Evolutionary conservation across 2,113 vertebrate genomes (phyloP), one percentile per base, ranked within the genome.

Genomic region (Pollimyrus isidori): DNA sequence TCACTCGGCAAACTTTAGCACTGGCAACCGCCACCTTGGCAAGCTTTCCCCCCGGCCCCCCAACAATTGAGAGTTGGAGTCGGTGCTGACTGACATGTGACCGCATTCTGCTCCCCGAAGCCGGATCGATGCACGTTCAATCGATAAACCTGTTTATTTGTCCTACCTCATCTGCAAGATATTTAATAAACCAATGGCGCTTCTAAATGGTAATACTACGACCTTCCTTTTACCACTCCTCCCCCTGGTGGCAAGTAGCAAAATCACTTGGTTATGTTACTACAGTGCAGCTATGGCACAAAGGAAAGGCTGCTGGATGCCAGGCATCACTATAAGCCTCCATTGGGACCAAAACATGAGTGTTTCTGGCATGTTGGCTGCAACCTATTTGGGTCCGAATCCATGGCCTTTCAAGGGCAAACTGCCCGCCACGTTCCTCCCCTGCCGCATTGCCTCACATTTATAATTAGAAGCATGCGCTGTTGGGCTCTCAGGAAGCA

Each of bases 391-490:
- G 42, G 2, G 21, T 23, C 23, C 35, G 42, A 84, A 84, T 45
- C 35, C 23, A 30, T 21, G 48, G 26, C 9, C 49, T n/a, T 52
- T 6, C 23, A 49, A 23, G 84, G 84, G 84, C 19, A 48, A 73
- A 73, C 39, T 45, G 62, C 87, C 39, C 21, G 1, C 50, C 83
- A 39, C 73, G 45, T 30, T 56, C 52, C 49, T 73, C 52, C 52
- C 88, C 52, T 17, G n/a, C 73, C 46, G 42, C 45, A 84, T 56
- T 30, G n/a, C 86, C 88, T 91, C 90, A 86, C 88, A 69, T 88
- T 92, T 94, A 93, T 96, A 96, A 95, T 95, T 94, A 94, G 95
- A 95, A 96, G 94, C 95, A 95, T 88, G 90, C 92, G 84, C 93
- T 0, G 88, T 53, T 50, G 46, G 89, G 88, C 85, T 88, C 69